A percentile compares a stretch with the other conserved stretches of the same genome.
These are phyloP conservation scores for Drosophila kohkoa DNA, from an alignment of 1,140 invertebrate genomes.

Conservation along the genomic window DNA sequence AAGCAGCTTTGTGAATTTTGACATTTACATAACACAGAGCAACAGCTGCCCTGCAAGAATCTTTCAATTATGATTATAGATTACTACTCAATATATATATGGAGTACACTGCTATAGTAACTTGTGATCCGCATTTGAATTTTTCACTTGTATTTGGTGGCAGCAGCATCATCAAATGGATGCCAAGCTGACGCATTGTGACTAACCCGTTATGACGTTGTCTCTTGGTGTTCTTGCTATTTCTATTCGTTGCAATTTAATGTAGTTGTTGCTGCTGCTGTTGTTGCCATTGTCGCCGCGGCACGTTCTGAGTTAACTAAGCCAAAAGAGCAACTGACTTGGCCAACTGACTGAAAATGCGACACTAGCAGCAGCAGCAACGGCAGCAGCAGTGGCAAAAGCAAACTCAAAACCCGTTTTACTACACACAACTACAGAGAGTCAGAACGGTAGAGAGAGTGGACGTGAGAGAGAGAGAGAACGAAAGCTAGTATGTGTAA, in stretches of 20 bases:
- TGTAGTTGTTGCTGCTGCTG: conserved; percentile 43
- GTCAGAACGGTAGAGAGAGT: conserved; percentile 20
- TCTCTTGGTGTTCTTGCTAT: conserved; percentile 51
- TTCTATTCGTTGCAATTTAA: conserved; percentile 65
- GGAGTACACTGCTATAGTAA: background rate
- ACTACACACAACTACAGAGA: conserved; percentile 54
- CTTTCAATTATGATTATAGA: conserved; percentile 12
- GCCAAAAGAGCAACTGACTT: conserved; percentile 81
- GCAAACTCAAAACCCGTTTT: conserved; percentile 78
- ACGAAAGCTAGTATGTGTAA: conserved; percentile 4
- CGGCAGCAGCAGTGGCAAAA: conserved; percentile 53
- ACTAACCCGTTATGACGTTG: conserved; percentile 60
- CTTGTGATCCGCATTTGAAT: background rate
- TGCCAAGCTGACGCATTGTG: conserved; percentile 56
- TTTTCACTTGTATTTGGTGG: conserved; percentile 11
- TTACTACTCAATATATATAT: conserved; percentile 1
- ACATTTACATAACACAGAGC: conserved; percentile 74
- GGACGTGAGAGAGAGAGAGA: conserved; percentile 20
- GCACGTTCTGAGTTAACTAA: conserved; percentile 79
- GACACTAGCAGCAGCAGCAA: conserved; percentile 46
- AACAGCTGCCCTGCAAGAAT: conserved; percentile 57
- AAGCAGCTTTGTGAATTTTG: conserved; percentile 50
- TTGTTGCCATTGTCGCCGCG: conserved; percentile 32
- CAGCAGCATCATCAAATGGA: background rate
- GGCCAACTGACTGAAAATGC: conserved; percentile 73